Evolutionary conservation across 2,113 vertebrate genomes (phyloP).

Genomic region (Zingel zingel): DNA sequence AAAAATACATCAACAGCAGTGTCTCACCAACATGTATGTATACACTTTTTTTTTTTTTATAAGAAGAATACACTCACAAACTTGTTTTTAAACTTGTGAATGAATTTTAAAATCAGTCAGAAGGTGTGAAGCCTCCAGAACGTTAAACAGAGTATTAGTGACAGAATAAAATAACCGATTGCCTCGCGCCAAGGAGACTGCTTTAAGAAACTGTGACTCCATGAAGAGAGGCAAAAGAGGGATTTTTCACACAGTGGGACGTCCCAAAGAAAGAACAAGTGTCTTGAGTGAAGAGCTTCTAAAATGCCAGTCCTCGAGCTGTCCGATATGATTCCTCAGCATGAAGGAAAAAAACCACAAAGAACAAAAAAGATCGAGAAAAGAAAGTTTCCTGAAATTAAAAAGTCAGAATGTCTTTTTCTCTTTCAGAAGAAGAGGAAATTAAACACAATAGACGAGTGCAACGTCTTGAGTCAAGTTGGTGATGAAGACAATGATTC

Average conservation of each 20-base stretch:
- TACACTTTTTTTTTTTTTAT: slow-evolving; percentile 2
- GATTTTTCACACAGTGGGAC: neutral
- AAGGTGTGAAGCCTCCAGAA: slow-evolving; percentile 14
- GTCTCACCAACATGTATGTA: slow-evolving; percentile 31
- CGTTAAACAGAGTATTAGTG: neutral
- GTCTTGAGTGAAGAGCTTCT: neutral
- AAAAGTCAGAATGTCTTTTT: slow-evolving; percentile 25
- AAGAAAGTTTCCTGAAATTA: slow-evolving; percentile 41
- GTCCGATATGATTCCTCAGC: slow-evolving; percentile 41
- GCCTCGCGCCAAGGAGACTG: neutral
- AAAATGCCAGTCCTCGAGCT: slow-evolving; percentile 59
- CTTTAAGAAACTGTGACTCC: slow-evolving; percentile 8
- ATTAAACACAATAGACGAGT: neutral
- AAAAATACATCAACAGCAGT: slow-evolving; percentile 15
- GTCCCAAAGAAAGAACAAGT: slow-evolving; percentile 20
- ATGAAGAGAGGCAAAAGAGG: neutral
- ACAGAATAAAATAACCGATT: slow-evolving; percentile 5
- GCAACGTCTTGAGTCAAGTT: slow-evolving; percentile 18
- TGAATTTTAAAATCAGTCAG: slow-evolving; percentile 50
- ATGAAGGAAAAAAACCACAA: slow-evolving; percentile 19
- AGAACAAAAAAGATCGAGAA: slow-evolving; percentile 10
- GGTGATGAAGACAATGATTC: slow-evolving; percentile 7
- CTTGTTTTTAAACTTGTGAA: slow-evolving; percentile 12
- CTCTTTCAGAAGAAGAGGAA: neutral
- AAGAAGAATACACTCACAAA: slow-evolving; percentile 37